Evolutionary conservation across 2,113 vertebrate species (phyloP).

Genomic region (Poecilia latipinna): DNA sequence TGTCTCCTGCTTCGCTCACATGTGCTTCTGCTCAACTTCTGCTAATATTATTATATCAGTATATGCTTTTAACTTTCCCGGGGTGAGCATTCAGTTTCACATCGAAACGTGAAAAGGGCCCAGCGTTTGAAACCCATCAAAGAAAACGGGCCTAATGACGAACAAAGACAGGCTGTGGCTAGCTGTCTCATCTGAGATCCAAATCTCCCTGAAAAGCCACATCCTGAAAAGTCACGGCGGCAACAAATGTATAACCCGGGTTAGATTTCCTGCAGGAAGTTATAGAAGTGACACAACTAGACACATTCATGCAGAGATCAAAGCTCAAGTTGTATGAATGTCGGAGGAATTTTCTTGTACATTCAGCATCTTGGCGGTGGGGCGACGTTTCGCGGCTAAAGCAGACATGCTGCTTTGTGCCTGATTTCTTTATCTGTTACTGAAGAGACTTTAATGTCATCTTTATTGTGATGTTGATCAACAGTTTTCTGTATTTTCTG

Average conservation of each 20-base stretch:
- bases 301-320: slow-evolving; percentile 65
- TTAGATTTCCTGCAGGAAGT: slow-evolving; percentile 60
- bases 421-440: background rate
- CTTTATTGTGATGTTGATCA: background rate
- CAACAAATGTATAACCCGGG: slow-evolving; percentile 49
- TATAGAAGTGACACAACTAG: slow-evolving; percentile 66
- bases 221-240: slow-evolving; percentile 63
- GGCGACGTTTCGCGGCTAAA: background rate
- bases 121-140: slow-evolving; percentile 50
- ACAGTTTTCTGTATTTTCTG: background rate
- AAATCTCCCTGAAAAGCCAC: slow-evolving; percentile 67
- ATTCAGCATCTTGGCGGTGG: slow-evolving; percentile 34
- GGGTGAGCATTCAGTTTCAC: slow-evolving; percentile 44
- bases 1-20: slow-evolving; percentile 24
- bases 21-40: slow-evolving; percentile 47
- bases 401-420: background rate
- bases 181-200: slow-evolving; percentile 60
- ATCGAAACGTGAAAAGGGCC: slow-evolving; percentile 14
- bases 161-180: slow-evolving; percentile 66
- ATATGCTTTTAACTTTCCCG: slow-evolving; percentile 42
- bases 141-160: slow-evolving; percentile 48
- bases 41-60: slow-evolving; percentile 55
- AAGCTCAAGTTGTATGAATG: slow-evolving; percentile 43
- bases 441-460: background rate
- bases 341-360: slow-evolving; percentile 44